phyloP scores from a whole-genome alignment of 30 jellyfish, hydroid and myxozoan species.

The Turritopsis rubra region DNA sequence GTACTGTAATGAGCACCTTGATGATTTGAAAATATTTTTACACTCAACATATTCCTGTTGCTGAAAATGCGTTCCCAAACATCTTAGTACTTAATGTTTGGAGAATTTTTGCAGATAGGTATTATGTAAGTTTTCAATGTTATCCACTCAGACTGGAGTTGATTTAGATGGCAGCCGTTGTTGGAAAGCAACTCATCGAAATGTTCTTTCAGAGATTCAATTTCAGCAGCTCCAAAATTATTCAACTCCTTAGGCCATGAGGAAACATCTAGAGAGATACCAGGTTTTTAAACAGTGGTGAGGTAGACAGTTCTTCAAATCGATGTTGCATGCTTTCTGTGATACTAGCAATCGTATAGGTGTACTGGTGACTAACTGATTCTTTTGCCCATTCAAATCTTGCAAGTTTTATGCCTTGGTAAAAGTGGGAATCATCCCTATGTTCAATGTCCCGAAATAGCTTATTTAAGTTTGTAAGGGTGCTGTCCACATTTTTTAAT shows the following conservation, averaged over 20 bases:
- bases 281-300: neutral
- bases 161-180: neutral
- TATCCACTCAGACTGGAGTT: neutral
- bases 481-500: neutral
- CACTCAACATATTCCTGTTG: neutral
- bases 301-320: neutral
- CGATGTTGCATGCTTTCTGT: neutral
- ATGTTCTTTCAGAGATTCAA: too few relatives aligned
- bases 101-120: neutral
- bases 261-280: neutral
- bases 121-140: conserved; percentile 16
- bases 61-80: neutral
- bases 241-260: neutral
- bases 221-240: too few relatives aligned
- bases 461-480: too few relatives aligned
- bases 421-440: neutral
- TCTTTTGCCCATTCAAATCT: neutral
- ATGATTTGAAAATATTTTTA: neutral
- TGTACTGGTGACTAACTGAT: too few relatives aligned
- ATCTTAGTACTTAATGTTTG: neutral
- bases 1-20: conserved; percentile 12
- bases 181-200: neutral
- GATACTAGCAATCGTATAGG: neutral
- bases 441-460: neutral
- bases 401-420: neutral